phyloP scores from a whole-genome alignment of 2,888 invertebrate species.

The Agriopis marginaria region DNA sequence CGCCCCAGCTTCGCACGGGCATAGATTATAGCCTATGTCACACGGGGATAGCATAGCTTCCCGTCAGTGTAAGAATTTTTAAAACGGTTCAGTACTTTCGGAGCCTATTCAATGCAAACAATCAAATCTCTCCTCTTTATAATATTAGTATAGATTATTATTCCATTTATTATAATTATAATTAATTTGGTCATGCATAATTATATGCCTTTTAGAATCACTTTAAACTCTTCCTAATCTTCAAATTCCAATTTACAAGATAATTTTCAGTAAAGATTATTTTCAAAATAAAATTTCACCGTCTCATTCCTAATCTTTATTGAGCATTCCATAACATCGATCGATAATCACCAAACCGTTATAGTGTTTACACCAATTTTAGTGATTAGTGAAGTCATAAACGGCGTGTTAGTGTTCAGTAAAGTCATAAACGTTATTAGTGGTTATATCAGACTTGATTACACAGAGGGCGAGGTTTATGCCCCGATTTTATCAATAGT shows the following conservation, averaged over 20 bases:
- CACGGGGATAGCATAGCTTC: too few species aligned
- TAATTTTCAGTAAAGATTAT: neutral
- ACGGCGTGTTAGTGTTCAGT: constrained; percentile 13
- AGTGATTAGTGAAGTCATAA: constrained; percentile 24
- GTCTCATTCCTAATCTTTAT: neutral
- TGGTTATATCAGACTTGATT: constrained; percentile 8
- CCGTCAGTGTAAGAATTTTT: too few species aligned
- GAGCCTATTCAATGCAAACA: too few species aligned
- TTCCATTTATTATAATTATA: too few species aligned
- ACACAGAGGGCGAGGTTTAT: neutral
- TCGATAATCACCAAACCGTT: constrained; percentile 20
- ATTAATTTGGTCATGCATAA: too few species aligned
- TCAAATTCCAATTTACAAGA: neutral
- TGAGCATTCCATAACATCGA: constrained; percentile 8
- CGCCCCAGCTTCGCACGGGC: too few species aligned
- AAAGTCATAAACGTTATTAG: constrained; percentile 21
- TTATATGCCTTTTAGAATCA: too few species aligned
- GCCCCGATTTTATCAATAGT: neutral
- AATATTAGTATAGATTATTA: too few species aligned
- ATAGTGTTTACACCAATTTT: constrained; percentile 22
- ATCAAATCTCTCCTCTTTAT: too few species aligned
- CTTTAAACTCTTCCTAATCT: neutral
- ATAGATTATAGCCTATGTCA: too few species aligned
- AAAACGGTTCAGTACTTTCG: too few species aligned
- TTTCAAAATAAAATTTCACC: neutral